phyloP scores from a whole-genome alignment of 2,888 invertebrate genomes.

The Therioaphis trifolii region DNA sequence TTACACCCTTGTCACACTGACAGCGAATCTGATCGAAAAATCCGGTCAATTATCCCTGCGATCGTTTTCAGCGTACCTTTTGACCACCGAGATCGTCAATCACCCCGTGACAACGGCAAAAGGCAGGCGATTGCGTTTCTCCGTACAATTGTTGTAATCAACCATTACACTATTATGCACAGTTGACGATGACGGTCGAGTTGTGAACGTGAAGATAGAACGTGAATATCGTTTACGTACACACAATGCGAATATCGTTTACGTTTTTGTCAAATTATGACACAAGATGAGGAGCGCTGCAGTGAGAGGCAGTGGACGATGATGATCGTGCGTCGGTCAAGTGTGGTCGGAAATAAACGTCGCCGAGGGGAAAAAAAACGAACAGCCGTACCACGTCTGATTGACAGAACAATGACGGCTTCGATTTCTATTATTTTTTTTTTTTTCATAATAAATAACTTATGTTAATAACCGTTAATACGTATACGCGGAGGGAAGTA shows the following conservation, averaged over 20 bases:
- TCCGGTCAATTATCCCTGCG: conserved; percentile 61
- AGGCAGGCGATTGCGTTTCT: conserved; percentile 30
- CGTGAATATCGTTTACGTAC: neutral
- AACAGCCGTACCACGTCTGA: conserved; percentile 28
- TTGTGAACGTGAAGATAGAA: too few species aligned
- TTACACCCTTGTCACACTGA: conserved; percentile 62
- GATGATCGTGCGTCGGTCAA: neutral
- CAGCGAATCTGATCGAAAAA: conserved; percentile 62
- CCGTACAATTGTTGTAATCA: conserved; percentile 15
- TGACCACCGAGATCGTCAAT: conserved; percentile 59
- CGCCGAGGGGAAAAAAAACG: conserved; percentile 16
- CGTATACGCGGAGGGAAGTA: neutral
- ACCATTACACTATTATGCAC: too few species aligned
- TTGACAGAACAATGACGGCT: conserved; percentile 58
- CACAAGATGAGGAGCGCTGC: neutral
- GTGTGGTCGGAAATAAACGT: conserved; percentile 48
- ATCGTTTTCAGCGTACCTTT: conserved; percentile 50
- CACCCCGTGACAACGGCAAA: conserved; percentile 52
- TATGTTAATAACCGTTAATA: conserved; percentile 29
- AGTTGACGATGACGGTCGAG: neutral
- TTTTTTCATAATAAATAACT: conserved; percentile 40
- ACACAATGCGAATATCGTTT: conserved; percentile 18
- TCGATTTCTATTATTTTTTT: neutral
- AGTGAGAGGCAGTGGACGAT: neutral
- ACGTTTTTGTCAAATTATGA: conserved; percentile 46